These are phyloP conservation scores for Cryptotis parvus DNA, from an alignment of 2,113 vertebrate species.

Conservation along the genomic window DNA sequence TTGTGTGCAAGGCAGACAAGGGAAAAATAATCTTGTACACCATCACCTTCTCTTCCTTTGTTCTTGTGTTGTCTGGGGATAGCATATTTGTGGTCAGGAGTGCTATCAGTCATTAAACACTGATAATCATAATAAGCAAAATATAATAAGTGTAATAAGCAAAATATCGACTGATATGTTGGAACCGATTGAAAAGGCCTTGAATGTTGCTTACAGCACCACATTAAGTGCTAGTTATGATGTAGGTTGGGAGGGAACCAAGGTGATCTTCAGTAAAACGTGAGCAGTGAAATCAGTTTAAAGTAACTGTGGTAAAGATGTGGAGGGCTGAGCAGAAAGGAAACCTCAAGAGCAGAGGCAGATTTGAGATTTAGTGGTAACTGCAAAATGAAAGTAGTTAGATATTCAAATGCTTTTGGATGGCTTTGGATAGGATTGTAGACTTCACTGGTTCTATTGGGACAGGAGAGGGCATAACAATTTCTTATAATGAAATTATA, in stretches of 20 bases:
- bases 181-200: background rate
- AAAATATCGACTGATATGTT: background rate
- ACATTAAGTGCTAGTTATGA: background rate
- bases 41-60: too few species aligned
- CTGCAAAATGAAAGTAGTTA: background rate
- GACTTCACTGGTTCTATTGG: background rate
- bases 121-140: too few species aligned
- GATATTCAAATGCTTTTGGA: background rate
- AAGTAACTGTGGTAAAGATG: background rate
- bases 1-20: too few species aligned
- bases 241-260: background rate
- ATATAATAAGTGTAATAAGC: too few species aligned
- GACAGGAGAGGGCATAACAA: background rate
- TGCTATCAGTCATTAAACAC: background rate
- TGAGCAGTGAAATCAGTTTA: background rate
- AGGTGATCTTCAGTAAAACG: background rate
- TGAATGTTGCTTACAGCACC: background rate
- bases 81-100: background rate
- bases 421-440: background rate
- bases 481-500: background rate
- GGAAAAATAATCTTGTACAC: too few species aligned
- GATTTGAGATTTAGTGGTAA: background rate
- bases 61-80: too few species aligned
- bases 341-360: background rate
- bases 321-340: background rate